A percentile compares a stretch with the other conserved stretches of the same genome.
Conservation (phyloP, 2,888 invertebrate genomes). For the Embidobia sp. region DNA sequence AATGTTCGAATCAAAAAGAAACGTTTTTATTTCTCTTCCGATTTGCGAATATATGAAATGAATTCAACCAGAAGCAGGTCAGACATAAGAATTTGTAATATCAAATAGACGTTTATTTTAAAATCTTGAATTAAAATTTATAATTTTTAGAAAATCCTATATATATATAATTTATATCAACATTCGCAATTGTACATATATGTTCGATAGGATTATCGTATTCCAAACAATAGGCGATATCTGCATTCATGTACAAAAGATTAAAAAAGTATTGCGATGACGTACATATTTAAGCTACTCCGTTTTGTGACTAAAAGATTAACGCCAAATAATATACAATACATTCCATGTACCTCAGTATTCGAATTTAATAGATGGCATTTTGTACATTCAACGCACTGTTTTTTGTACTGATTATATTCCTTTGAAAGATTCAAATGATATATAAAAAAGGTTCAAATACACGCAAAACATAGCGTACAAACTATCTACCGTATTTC, state of each 20-base stretch:
- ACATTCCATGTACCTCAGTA: constrained; percentile 30
- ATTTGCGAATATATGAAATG: constrained; percentile 27
- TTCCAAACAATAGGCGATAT: too few species aligned
- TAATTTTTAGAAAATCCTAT: too few species aligned
- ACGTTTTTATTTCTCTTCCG: constrained; percentile 31
- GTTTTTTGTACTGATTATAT: constrained; percentile 11
- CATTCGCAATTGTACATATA: too few species aligned
- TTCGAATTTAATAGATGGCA: too few species aligned
- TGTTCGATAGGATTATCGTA: too few species aligned
- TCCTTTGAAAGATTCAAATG: constrained; percentile 3
- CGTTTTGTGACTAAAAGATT: constrained; percentile 28
- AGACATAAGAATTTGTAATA: constrained; percentile 6
- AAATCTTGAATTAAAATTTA: too few species aligned
- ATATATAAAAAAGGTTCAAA: neutral
- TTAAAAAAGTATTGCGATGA: too few species aligned
- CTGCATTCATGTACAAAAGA: too few species aligned
- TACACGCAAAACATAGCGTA: constrained; percentile 6
- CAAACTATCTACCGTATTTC: neutral
- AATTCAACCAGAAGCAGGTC: constrained; percentile 12
- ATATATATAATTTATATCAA: too few species aligned
- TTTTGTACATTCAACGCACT: constrained; percentile 7
- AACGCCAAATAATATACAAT: constrained; percentile 17
- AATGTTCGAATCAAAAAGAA: constrained; percentile 18
- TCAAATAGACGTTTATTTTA: too few species aligned
- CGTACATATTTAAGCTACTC: constrained; percentile 21